These are phyloP conservation scores for Fregata magnificens DNA, from an alignment of 2,113 vertebrate species.

Conservation along the genomic window DNA sequence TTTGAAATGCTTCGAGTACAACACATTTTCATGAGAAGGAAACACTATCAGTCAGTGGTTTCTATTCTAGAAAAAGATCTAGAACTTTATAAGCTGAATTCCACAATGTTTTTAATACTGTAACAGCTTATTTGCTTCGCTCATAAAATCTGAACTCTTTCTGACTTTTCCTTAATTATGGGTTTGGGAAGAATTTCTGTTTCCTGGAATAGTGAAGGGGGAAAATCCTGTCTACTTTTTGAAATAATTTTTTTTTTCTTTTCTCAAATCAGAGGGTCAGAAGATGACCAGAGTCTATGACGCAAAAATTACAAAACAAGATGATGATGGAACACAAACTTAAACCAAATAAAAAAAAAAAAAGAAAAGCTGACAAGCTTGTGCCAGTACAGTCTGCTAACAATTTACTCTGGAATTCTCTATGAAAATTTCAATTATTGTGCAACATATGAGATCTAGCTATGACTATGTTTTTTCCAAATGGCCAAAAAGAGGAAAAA, in stretches of 20 bases:
- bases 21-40: not conserved
- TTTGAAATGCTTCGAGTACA: not conserved
- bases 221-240: constrained; percentile 9
- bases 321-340: not conserved
- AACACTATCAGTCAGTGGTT: not conserved
- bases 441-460: not conserved
- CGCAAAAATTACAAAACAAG: not conserved
- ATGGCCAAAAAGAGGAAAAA: not conserved
- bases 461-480: not conserved
- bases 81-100: not conserved
- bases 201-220: constrained; percentile 22
- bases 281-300: not conserved
- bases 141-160: constrained; percentile 31
- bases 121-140: constrained; percentile 1
- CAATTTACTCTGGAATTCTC: constrained; percentile 30
- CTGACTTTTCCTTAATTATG: constrained; percentile 31
- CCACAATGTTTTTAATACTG: not conserved
- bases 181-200: constrained; percentile 34
- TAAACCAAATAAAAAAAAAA: not conserved
- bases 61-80: not conserved
- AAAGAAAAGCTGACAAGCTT: not conserved
- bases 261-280: not conserved
- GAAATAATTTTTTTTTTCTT: not conserved
- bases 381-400: not conserved
- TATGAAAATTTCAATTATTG: constrained; percentile 25